These are phyloP conservation scores for Anthonomus grandis DNA, from an alignment of 1,140 invertebrate species.

Conservation along the genomic window DNA sequence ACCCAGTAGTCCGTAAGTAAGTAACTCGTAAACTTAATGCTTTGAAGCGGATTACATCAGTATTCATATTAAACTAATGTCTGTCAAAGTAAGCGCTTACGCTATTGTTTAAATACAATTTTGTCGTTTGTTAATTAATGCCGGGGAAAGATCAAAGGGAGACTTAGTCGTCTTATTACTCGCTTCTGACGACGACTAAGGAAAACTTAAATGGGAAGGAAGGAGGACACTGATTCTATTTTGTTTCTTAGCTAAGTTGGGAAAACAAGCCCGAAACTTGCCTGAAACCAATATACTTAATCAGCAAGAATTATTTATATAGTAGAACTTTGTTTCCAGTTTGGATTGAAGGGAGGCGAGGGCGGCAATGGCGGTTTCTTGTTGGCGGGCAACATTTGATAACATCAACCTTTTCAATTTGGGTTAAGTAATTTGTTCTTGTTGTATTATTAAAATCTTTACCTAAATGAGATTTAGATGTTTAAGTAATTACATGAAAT, in stretches of 20 bases:
- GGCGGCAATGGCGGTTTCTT: no score
- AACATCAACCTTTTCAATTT: no score
- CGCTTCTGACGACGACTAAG: conserved; percentile 21
- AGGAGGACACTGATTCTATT: conserved; percentile 31
- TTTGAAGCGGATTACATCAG: conserved; percentile 26
- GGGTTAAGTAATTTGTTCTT: no score
- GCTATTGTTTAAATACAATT: conserved; percentile 38
- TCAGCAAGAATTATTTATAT: conserved; percentile 26
- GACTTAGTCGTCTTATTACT: conserved; percentile 31
- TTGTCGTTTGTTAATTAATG: conserved; percentile 38
- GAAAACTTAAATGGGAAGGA: conserved; percentile 31
- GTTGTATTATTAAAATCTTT: no score
- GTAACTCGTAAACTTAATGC: conserved; percentile 26
- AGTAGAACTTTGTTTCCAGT: conserved; percentile 14
- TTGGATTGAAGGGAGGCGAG: no score
- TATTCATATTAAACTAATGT: conserved; percentile 33
- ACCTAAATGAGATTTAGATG: no score
- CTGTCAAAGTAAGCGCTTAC: conserved; percentile 27
- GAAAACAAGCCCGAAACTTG: conserved; percentile 23
- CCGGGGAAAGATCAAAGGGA: conserved; percentile 31
- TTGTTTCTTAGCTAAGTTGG: conserved; percentile 28
- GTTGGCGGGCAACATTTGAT: no score
- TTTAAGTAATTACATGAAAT: no score
- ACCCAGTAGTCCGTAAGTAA: conserved; percentile 12
- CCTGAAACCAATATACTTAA: conserved; percentile 25